Base-by-base conservation (phyloP, 2,888 invertebrate species). In the Melanostoma scalare region DNA sequence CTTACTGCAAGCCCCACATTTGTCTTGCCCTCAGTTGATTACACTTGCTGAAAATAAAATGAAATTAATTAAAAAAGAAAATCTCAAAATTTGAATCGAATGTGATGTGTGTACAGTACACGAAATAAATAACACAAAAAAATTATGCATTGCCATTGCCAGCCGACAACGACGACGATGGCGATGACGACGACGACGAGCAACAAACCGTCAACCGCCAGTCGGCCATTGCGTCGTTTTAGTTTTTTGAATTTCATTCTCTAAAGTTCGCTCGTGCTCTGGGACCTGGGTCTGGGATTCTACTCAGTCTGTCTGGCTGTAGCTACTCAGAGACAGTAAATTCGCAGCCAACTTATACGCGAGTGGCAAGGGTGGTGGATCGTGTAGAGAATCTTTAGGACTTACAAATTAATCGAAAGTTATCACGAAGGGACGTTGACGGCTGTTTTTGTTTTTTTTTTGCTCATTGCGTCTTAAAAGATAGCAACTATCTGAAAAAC, bases 41-140 rank as follows among this genome's bases (percentile, higher is more conserved):
- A 67, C 50, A 71, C 38, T 50, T 56, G 52, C 53, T 69, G 58
- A 72, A 73, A 78, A 69, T 78, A 77, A 84, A 84, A 71, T 74
- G 60, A 84, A 84, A 69, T 61, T 78, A 84, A 84, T 84, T 84
- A 84, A 78, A 74, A 78, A 81, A 69, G 71, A 77, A 75, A 76
- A 75, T 71, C 58, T 46, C 52, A 69, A 80, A 77, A 77, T 69
- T 79, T 65, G 56, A 82, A 75, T 71, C 84, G 75, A 84, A 84
- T 65, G 38, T 80, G 69, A 79, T 65, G 44, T 80, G 69, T 75
- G 63, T 63, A 50, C 63, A 63, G 63, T 63, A 50, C 63, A 63
- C 63, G 38, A 63, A 63, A 63, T 38, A 63, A 36, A 50, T 35
- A 48, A 61, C 36, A 69, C 52, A 81, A 71, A 71, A 75, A 75